Evolutionary conservation across 92 coral and sea anemone genomes (phyloP), one percentile per base, ranked within the genome.

Genomic region (Heliopora coerulea): DNA sequence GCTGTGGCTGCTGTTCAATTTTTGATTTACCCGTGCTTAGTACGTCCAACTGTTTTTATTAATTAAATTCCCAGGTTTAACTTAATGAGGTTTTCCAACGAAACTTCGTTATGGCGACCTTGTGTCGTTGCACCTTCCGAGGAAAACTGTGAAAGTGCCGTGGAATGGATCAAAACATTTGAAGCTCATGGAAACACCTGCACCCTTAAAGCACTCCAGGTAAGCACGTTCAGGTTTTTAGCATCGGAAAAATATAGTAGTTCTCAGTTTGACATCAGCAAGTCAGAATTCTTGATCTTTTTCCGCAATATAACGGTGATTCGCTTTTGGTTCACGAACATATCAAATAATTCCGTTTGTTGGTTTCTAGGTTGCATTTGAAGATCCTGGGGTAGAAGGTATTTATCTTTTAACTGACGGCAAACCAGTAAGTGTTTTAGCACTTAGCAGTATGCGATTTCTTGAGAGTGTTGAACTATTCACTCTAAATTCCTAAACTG

Each of bases 391-490:
- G n/a, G 82, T 88, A 0, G 85, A 89, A 82, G 98, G 98, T 4
- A 87, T 93, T 24, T 93, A 93, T 75, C 91, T 93, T 19, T 68
- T 93, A 17, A 93, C 93, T n/a, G 98, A 93, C 39, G 98, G 98
- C 26, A 93, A 93, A 78, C 98, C 96, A 39, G 98, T 93, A 58
- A 79, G 97, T 89, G 65, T 10, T 15, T 46, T 8, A 8, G 3
- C 12, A 6, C 4, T 37, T 37, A 37, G 6, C 42, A 37, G 11
- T 63, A n/a, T n/a, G 29, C 49, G 19, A 33, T 24, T 21, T 63
- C 14, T 27, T 25, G 21, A n/a, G n/a, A n/a, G n/a, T n/a, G n/a
- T n/a, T n/a, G n/a, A n/a, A n/a, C n/a, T n/a, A n/a, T n/a, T n/a
- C n/a, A n/a, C n/a, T n/a, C n/a, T n/a, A n/a, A n/a, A n/a, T n/a